Evolutionary conservation across 2,113 vertebrate species (phyloP).

Genomic region (Cyanoramphus novaezelandiae): DNA sequence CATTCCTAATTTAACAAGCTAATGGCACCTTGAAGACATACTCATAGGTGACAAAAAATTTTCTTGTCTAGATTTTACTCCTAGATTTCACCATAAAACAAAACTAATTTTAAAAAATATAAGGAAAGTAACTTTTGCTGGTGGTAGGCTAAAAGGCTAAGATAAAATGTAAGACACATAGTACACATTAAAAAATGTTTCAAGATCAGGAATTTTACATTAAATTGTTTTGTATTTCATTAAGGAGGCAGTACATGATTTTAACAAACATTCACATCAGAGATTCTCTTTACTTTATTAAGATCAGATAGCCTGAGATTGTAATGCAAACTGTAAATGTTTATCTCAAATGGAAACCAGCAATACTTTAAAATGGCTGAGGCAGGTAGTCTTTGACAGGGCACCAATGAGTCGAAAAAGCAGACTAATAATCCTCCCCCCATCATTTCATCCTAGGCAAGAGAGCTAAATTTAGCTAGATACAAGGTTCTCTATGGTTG

Average conservation of each 20-base stretch:
- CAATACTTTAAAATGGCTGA: background rate
- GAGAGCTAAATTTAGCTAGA: constrained; percentile 59
- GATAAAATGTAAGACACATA: background rate
- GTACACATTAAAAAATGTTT: background rate
- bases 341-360: background rate
- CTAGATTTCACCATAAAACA: background rate
- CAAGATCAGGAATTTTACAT: background rate
- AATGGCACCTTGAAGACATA: background rate
- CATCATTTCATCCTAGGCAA: constrained; percentile 36
- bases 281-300: background rate
- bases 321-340: background rate
- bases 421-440: background rate
- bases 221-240: background rate
- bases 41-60: background rate
- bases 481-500: constrained; percentile 60
- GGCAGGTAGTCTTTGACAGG: background rate
- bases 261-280: background rate
- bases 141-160: background rate
- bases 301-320: background rate
- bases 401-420: background rate
- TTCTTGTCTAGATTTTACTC: background rate
- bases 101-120: background rate
- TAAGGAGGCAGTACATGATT: background rate
- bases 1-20: background rate
- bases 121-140: background rate